A percentile compares a stretch with the other conserved stretches of the same genome.
phyloP scores from a whole-genome alignment of 2,113 vertebrate species.

The Oryzias melastigma region DNA sequence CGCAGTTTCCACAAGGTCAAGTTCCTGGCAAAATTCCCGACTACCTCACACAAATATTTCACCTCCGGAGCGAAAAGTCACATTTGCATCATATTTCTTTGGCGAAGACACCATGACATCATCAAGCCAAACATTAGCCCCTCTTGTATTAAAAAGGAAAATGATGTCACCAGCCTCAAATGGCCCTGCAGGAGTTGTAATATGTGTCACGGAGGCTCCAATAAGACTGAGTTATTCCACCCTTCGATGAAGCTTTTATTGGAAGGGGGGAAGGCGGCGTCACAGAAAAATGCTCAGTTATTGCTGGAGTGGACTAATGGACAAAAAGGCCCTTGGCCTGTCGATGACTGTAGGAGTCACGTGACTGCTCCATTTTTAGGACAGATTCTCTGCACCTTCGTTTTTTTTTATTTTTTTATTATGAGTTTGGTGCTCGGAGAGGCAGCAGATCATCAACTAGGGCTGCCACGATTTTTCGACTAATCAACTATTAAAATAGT shows the following conservation, averaged over 20 bases:
- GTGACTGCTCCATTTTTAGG: background rate
- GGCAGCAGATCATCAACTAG: too few species aligned
- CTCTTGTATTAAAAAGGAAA: constrained; percentile 39
- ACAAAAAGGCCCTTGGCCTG: constrained; percentile 2
- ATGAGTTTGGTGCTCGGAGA: too few species aligned
- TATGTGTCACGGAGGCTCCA: constrained; percentile 52
- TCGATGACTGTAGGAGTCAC: constrained; percentile 12
- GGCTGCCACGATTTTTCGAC: too few species aligned
- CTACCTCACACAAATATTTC: constrained; percentile 13
- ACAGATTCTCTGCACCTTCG: too few species aligned
- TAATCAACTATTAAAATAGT: too few species aligned
- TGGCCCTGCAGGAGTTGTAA: constrained; percentile 49
- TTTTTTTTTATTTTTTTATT: too few species aligned
- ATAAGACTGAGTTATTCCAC: constrained; percentile 62
- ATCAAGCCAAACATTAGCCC: constrained; percentile 49
- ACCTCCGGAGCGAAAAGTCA: constrained; percentile 14
- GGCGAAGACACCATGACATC: constrained; percentile 54
- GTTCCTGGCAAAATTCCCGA: too few species aligned
- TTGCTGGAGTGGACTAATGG: constrained; percentile 23
- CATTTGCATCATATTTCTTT: constrained; percentile 14
- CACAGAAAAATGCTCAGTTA: constrained; percentile 3
- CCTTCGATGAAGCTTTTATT: constrained; percentile 33
- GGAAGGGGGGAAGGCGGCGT: constrained; percentile 2
- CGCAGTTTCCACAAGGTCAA: too few species aligned
- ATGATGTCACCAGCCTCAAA: constrained; percentile 66